Conservation (phyloP, 2,888 invertebrate species). For the Bruchidius siliquastri region DNA sequence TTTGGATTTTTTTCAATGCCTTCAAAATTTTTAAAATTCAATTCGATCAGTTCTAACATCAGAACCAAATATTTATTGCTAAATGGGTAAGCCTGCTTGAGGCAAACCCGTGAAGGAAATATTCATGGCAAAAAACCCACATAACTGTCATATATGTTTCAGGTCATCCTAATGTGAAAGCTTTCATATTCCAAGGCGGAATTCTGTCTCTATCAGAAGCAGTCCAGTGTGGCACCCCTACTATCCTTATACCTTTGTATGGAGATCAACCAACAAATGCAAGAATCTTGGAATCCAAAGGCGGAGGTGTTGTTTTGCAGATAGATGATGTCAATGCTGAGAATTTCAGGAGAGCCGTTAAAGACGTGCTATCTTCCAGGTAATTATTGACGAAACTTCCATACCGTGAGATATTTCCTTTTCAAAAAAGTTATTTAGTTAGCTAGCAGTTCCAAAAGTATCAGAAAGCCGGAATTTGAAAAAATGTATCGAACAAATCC, state of each 20-base stretch:
- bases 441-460: too few relatives aligned
- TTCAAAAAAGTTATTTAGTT: too few relatives aligned
- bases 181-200: conserved; percentile 29
- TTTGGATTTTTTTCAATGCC: too few relatives aligned
- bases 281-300: conserved; percentile 8
- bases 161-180: conserved; percentile 28
- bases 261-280: conserved; percentile 27
- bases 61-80: too few relatives aligned
- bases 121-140: not conserved
- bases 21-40: too few relatives aligned
- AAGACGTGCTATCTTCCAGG: conserved; percentile 4
- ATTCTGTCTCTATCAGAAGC: conserved; percentile 27
- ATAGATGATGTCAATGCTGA: conserved; percentile 6
- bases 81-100: too few relatives aligned
- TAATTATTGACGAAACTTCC: too few relatives aligned
- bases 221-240: conserved; percentile 25
- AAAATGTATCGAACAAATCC: too few relatives aligned
- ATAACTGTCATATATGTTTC: conserved; percentile 4
- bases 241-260: conserved; percentile 25
- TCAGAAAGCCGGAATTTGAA: too few relatives aligned
- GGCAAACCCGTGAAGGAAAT: too few relatives aligned
- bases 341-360: conserved; percentile 2
- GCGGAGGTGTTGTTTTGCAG: conserved; percentile 6
- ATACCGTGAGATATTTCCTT: too few relatives aligned
- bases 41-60: too few relatives aligned